Conservation (phyloP, 2,888 invertebrate species). For the Pseudococcus jackbeardsleyi region DNA sequence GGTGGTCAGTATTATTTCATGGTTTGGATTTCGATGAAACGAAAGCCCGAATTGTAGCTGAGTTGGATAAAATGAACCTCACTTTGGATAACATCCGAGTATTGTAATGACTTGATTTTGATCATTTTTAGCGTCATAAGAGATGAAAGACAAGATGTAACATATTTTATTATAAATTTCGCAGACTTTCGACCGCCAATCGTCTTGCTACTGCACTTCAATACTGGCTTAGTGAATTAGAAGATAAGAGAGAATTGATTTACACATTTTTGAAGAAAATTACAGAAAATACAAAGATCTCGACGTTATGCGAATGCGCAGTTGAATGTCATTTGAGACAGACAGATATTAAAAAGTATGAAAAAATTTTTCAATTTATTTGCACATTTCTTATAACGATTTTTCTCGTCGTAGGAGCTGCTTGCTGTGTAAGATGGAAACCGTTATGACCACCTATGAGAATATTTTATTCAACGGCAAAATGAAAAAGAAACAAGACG, state of each 20-base stretch:
- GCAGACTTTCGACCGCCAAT: constrained; percentile 23
- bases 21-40: constrained; percentile 43
- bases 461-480: constrained; percentile 74
- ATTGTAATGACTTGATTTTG: background rate
- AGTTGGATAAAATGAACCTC: constrained; percentile 43
- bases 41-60: background rate
- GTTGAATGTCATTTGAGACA: constrained; percentile 51
- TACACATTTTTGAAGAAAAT: constrained; percentile 34
- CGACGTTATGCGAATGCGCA: constrained; percentile 20
- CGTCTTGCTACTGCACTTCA: constrained; percentile 29
- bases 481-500: constrained; percentile 69
- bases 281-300: background rate
- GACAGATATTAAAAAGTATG: constrained; percentile 8
- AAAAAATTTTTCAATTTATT: background rate
- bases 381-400: background rate
- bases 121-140: too few relatives aligned
- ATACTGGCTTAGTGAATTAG: constrained; percentile 48
- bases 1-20: constrained; percentile 34
- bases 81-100: constrained; percentile 20
- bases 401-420: constrained; percentile 68
- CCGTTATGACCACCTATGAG: constrained; percentile 72
- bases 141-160: background rate
- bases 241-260: constrained; percentile 19
- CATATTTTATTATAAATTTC: background rate
- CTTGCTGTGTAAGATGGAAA: constrained; percentile 71